Base-by-base conservation (phyloP, 1,140 invertebrate species). In the Laupala kohalensis region DNA sequence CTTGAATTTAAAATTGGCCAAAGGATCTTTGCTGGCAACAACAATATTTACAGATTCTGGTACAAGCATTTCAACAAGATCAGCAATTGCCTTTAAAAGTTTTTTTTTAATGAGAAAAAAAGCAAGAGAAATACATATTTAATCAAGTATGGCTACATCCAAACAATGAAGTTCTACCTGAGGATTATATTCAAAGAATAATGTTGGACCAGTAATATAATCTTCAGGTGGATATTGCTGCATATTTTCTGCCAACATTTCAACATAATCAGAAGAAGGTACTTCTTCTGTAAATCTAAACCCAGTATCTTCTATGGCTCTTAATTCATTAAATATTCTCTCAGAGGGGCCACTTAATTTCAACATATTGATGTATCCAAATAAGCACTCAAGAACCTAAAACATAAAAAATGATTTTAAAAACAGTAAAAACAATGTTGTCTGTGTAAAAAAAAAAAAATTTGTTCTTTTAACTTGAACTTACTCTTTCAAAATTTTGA, bases 121-220 rank as follows among this genome's bases (percentile, higher is more conserved):
- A 25, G 4, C 27, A 68, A 6, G n/a, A n/a, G n/a, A n/a, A 2
- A 27, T 68, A 12, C 19, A 68, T 5, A 68, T 28, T 1, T 15
- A 6, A 1, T n/a, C 6, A 1, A 68, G 19, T 68, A 13, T 68
- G 29, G 9, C 27, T 25, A 0, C 6, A 68, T 66, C 24, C n/a
- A n/a, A n/a, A n/a, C n/a, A n/a, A n/a, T n/a, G n/a, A n/a, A n/a
- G n/a, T n/a, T n/a, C 9, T 71, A 88, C 82, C 73, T 91, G 85
- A 6, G 92, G 88, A 77, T 93, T 84, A 78, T 90, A 97, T 73
- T 95, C 90, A 72, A 88, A 90, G 78, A 89, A 89, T 0, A 95
- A 78, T 70, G 88, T 84, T 26, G 84, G 83, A 0, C 91, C 92
- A 24, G 87, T 89, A 25, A 97, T 84, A 76, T 93, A 92, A 78